These are phyloP conservation scores for Clupea harengus DNA, from an alignment of 2,113 vertebrate genomes.

Conservation along the genomic window DNA sequence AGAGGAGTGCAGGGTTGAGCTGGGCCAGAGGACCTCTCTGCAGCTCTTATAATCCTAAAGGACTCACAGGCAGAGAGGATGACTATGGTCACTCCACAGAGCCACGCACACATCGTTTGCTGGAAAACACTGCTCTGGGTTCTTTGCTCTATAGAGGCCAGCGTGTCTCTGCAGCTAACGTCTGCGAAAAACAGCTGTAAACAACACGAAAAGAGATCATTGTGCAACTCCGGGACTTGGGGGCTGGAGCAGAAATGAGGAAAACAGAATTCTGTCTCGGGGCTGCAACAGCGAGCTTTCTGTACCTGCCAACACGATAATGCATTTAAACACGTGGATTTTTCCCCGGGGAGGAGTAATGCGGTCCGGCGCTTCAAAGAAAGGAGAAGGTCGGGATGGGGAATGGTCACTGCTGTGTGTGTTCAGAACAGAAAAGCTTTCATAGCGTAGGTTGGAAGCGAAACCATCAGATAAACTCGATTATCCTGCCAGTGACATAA, in stretches of 20 bases:
- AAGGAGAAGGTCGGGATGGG: neutral
- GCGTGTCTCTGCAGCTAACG: neutral
- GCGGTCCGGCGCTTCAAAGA: neutral
- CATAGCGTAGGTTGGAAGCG: neutral
- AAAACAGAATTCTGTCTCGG: neutral
- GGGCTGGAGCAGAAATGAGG: neutral
- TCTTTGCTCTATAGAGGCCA: neutral
- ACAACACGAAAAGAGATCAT: neutral
- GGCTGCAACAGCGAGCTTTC: neutral
- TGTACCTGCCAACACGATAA: neutral
- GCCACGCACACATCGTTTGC: neutral
- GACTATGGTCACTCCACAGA: neutral
- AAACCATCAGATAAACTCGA: neutral
- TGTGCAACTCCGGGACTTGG: neutral
- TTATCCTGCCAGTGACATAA: slow-evolving; percentile 4
- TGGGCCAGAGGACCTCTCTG: neutral
- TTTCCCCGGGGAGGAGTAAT: neutral
- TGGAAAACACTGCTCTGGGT: neutral
- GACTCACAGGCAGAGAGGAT: neutral
- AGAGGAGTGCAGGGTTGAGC: neutral
- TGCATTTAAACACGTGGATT: neutral
- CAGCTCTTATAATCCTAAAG: neutral
- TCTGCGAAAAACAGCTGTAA: neutral
- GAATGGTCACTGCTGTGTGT: slow-evolving; percentile 14
- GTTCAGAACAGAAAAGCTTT: slow-evolving; percentile 16